Conservation (phyloP, 2,113 vertebrate species). For the Cyprinodon tularosa region DNA sequence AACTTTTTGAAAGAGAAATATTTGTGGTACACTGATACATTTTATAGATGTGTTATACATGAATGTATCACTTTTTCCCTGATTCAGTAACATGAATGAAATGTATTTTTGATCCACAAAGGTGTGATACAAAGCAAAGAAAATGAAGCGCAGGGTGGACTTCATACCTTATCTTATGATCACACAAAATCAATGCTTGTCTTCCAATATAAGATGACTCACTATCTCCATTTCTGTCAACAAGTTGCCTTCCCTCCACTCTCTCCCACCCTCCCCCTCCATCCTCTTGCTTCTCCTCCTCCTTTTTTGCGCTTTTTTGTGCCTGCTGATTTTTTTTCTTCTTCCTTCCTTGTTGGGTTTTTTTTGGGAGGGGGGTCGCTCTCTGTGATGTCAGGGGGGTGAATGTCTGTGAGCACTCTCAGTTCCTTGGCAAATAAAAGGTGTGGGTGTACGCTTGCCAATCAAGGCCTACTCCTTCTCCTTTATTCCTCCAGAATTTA, state of each 20-base stretch:
- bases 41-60: constrained; percentile 2
- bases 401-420: constrained; percentile 59
- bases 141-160: neutral
- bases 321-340: constrained; percentile 49
- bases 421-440: constrained; percentile 70
- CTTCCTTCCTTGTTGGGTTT: constrained; percentile 61
- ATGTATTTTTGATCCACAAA: constrained; percentile 1
- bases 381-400: constrained; percentile 69
- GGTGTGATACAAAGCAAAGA: neutral
- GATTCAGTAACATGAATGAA: constrained; percentile 12
- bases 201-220: constrained; percentile 27
- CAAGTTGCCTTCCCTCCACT: constrained; percentile 60
- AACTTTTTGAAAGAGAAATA: constrained; percentile 29
- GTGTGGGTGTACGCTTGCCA: constrained; percentile 69
- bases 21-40: constrained; percentile 18
- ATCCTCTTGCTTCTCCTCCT: constrained; percentile 40
- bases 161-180: neutral
- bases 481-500: constrained; percentile 67
- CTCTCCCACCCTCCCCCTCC: constrained; percentile 23
- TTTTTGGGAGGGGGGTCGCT: constrained; percentile 47
- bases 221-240: constrained; percentile 59
- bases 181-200: neutral
- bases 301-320: constrained; percentile 64
- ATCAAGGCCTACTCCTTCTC: constrained; percentile 66
- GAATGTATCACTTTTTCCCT: constrained; percentile 15